Percentiles rank a stretch among this genome's conserved stretches.
phyloP scores from a whole-genome alignment of 2,888 invertebrate genomes.

The Campoplex nolae region DNA sequence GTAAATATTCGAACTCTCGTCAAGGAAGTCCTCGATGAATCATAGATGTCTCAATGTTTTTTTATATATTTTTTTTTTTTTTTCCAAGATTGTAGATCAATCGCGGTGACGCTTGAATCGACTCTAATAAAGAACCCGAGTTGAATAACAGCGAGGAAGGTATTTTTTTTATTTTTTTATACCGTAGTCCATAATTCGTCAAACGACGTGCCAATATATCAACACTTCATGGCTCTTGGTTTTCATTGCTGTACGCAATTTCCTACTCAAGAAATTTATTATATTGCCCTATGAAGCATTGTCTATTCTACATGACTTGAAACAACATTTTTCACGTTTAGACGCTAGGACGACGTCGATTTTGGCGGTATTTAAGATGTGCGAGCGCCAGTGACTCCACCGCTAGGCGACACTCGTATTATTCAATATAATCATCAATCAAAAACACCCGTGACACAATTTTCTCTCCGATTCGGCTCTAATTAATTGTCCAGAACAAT shows the following conservation, averaged over 20 bases:
- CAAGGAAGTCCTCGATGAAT: background rate
- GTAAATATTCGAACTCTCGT: background rate
- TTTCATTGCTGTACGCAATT: background rate
- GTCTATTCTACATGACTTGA: background rate
- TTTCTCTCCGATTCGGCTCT: background rate
- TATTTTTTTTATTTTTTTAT: background rate
- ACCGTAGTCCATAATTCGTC: background rate
- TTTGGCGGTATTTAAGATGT: background rate
- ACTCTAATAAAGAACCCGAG: slow-evolving; percentile 4
- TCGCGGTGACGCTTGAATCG: background rate
- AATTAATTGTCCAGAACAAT: background rate
- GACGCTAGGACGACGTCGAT: background rate
- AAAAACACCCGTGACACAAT: background rate
- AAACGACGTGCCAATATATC: background rate
- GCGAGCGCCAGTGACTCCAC: slow-evolving; percentile 6
- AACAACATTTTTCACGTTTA: background rate
- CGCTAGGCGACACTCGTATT: background rate
- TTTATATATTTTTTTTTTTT: background rate
- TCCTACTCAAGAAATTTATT: background rate
- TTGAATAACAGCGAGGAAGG: background rate
- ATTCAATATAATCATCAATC: background rate
- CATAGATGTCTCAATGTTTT: background rate
- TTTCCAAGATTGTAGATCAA: background rate
- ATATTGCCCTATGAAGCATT: background rate
- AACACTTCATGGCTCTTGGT: background rate